A percentile compares a stretch with the other conserved stretches of the same genome.
These are phyloP conservation scores for Cantharis lateralis DNA, from an alignment of 2,888 invertebrate genomes.

Conservation along the genomic window DNA sequence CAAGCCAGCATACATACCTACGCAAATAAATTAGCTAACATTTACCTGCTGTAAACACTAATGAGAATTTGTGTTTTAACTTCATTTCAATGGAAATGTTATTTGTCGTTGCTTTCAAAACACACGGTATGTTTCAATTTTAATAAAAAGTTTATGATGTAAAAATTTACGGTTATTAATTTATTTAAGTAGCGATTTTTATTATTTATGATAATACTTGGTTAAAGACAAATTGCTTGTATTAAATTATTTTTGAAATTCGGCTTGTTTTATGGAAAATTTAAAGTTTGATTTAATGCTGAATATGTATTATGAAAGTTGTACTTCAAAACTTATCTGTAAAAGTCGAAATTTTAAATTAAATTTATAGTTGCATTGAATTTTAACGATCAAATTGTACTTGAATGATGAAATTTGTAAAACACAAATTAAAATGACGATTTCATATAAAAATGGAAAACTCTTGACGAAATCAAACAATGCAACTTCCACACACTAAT, in stretches of 20 bases:
- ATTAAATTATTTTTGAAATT: neutral
- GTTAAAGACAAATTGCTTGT: neutral
- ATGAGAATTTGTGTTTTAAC: too few relatives aligned
- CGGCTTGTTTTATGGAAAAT: neutral
- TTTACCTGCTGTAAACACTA: too few relatives aligned
- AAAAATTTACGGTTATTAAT: neutral
- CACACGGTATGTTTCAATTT: neutral
- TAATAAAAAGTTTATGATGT: neutral
- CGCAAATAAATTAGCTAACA: too few relatives aligned
- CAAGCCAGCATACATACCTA: too few relatives aligned
- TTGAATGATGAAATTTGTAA: neutral
- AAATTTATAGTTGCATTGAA: too few relatives aligned
- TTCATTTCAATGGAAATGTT: too few relatives aligned
- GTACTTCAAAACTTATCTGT: neutral
- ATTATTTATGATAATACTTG: neutral
- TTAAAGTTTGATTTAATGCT: neutral
- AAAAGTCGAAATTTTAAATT: neutral
- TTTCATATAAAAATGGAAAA: too few relatives aligned
- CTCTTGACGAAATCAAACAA: too few relatives aligned
- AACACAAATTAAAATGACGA: too few relatives aligned
- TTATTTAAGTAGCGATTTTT: neutral
- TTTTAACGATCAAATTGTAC: neutral
- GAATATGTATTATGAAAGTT: neutral
- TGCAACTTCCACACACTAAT: too few relatives aligned
- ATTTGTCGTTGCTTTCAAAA: neutral